Evolutionary conservation across 2,888 invertebrate genomes (phyloP).

Genomic region (Tolmerus cingulatus): DNA sequence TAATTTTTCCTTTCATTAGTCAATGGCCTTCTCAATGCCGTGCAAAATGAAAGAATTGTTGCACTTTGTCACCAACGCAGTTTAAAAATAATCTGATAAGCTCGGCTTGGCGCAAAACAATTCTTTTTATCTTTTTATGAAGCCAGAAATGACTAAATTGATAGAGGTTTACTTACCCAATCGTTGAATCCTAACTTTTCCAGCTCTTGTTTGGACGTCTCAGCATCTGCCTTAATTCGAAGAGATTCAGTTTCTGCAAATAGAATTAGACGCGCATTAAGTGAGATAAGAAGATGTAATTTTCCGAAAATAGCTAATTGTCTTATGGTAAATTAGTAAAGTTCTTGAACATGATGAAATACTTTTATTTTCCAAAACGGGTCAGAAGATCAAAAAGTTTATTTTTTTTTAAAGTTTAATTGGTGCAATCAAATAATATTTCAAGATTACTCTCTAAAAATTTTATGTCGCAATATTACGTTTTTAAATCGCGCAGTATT

Average conservation of each 20-base stretch:
- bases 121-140: not conserved
- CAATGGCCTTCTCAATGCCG: constrained; percentile 32
- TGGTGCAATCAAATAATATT: too few species aligned
- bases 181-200: constrained; percentile 87
- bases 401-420: too few species aligned
- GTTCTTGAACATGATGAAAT: too few species aligned
- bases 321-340: not conserved
- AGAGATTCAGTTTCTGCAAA: constrained; percentile 70
- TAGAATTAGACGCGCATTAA: not conserved
- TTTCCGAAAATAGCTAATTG: not conserved
- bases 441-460: too few species aligned
- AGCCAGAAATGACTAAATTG: not conserved
- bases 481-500: too few species aligned
- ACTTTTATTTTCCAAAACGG: not conserved
- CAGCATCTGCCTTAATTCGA: constrained; percentile 70
- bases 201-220: constrained; percentile 73
- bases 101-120: not conserved
- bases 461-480: too few species aligned
- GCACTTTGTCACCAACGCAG: not conserved
- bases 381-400: not conserved
- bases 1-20: not conserved
- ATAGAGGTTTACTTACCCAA: constrained; percentile 74
- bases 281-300: not conserved
- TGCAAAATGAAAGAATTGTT: not conserved
- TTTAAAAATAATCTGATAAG: not conserved